phyloP scores from a whole-genome alignment of 2,888 invertebrate species.

The Beris chalybata region DNA sequence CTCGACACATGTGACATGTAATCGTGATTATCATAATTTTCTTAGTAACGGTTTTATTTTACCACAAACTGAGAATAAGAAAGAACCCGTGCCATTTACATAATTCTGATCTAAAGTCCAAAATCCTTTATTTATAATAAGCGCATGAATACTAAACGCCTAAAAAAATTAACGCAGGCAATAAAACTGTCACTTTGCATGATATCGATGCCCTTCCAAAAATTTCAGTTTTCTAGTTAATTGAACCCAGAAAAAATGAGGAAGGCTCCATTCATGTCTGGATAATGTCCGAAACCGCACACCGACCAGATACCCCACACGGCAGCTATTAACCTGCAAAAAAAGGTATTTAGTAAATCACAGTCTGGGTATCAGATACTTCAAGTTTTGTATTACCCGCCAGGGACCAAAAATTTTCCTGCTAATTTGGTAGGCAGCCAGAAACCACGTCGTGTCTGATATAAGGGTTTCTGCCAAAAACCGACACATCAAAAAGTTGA shows the following conservation, averaged over 20 bases:
- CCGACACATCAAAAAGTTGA: not conserved
- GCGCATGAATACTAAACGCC: no score
- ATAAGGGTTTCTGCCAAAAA: slow-evolving; percentile 4
- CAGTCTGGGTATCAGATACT: slow-evolving; percentile 37
- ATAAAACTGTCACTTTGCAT: slow-evolving; percentile 37
- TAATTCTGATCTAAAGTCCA: no score
- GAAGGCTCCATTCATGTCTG: slow-evolving; percentile 16
- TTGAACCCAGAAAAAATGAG: slow-evolving; percentile 23
- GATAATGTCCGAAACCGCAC: slow-evolving; percentile 30
- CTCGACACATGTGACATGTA: no score
- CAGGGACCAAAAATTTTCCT: slow-evolving; percentile 36
- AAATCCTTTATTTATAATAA: no score
- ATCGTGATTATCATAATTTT: no score
- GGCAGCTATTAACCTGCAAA: slow-evolving; percentile 27
- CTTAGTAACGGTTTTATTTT: no score
- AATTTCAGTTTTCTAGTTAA: slow-evolving; percentile 35
- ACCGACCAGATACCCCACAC: slow-evolving; percentile 27
- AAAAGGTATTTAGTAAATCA: slow-evolving; percentile 36
- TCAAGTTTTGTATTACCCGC: slow-evolving; percentile 36
- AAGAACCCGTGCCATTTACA: no score
- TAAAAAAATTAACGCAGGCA: not conserved
- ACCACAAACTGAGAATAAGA: no score
- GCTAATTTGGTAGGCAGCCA: slow-evolving; percentile 36
- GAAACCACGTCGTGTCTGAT: not conserved
- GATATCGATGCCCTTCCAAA: slow-evolving; percentile 32